Conservation (phyloP, 2,113 vertebrate species). For the Rhinolophus ferrumequinum region DNA sequence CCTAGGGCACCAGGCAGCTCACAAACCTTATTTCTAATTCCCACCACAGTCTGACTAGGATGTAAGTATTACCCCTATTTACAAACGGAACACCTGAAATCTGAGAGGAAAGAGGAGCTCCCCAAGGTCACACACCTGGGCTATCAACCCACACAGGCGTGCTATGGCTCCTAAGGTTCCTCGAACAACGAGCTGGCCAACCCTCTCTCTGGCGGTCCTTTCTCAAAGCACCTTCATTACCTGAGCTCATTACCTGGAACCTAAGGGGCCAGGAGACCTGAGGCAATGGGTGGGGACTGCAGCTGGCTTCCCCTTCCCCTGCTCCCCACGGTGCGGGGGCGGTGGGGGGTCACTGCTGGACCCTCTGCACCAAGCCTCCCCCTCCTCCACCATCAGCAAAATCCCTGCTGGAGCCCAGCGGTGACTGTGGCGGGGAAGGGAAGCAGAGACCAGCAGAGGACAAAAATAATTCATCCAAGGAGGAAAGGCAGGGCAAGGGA, state of each 20-base stretch:
- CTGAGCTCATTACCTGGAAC: background rate
- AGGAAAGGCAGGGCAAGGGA: background rate
- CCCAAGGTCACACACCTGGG: background rate
- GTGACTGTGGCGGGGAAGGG: background rate
- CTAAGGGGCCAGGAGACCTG: background rate
- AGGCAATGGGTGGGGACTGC: background rate
- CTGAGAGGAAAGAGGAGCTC: background rate
- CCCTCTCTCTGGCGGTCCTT: too few species aligned
- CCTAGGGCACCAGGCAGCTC: background rate
- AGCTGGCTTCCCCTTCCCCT: background rate
- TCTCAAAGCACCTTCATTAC: background rate
- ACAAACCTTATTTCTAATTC: background rate
- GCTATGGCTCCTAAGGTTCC: rapidly evolving
- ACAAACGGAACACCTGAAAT: background rate
- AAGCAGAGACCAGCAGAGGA: background rate
- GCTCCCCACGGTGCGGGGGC: rapidly evolving
- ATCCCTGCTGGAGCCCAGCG: rapidly evolving
- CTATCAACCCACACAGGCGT: rapidly evolving
- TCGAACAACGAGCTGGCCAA: rapidly evolving
- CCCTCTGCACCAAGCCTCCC: background rate
- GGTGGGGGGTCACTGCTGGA: too few species aligned
- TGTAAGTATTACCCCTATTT: rapidly evolving
- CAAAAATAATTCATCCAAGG: background rate
- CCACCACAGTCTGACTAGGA: background rate
- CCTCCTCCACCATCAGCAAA: rapidly evolving